Conservation (phyloP, 2,797 vertebrate species). For the Hoplostethus atlanticus region DNA sequence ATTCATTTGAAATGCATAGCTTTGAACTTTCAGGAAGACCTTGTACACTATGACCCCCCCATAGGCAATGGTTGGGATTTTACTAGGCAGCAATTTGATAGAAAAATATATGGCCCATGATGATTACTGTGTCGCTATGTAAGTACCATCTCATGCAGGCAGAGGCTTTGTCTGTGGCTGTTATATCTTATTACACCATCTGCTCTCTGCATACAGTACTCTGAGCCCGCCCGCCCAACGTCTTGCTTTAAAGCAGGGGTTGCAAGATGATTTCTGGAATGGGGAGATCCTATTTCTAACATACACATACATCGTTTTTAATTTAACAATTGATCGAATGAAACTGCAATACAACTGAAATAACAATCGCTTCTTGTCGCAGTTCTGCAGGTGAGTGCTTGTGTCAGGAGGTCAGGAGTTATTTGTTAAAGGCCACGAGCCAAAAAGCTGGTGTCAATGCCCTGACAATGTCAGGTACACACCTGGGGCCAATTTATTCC, state of each 20-base stretch:
- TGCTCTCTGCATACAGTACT: constrained; percentile 57
- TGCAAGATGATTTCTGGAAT: not conserved
- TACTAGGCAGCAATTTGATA: constrained; percentile 38
- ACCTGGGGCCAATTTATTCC: constrained; percentile 20
- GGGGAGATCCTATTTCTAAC: not conserved
- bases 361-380: no score
- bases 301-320: not conserved
- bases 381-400: no score
- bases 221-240: constrained; percentile 29
- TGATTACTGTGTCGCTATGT: constrained; percentile 51
- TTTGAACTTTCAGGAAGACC: constrained; percentile 53
- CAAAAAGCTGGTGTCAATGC: constrained; percentile 3
- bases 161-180: constrained; percentile 54
- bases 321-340: not conserved
- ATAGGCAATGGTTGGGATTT: constrained; percentile 26
- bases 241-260: constrained; percentile 40
- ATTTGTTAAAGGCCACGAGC: constrained; percentile 12
- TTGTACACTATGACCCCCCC: constrained; percentile 9
- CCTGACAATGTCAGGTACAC: constrained; percentile 24
- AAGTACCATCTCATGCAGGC: constrained; percentile 48
- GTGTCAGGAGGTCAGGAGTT: not conserved
- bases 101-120: constrained; percentile 35
- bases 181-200: constrained; percentile 70
- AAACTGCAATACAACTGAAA: no score
- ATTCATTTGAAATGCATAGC: constrained; percentile 68